Conservation (phyloP, 2,113 vertebrate genomes). For the Syngnathus typhle region DNA sequence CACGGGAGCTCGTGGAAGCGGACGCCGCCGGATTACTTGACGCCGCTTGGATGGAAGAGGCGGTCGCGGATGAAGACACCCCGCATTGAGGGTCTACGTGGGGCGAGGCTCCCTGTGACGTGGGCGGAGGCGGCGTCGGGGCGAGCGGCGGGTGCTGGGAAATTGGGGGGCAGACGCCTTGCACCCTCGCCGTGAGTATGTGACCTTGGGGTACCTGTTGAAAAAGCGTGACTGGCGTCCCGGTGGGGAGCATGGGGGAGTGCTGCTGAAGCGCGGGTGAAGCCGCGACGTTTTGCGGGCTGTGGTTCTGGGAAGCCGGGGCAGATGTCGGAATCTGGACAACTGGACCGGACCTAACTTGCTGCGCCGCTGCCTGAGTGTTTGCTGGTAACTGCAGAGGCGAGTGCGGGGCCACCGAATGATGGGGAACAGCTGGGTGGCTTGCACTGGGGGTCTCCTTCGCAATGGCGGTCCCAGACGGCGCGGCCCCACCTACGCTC, state of each 20-base stretch:
- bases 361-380: constrained; percentile 72
- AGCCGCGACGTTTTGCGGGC: constrained; percentile 67
- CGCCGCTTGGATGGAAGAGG: constrained; percentile 79
- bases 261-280: constrained; percentile 71
- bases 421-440: constrained; percentile 79
- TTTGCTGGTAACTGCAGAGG: constrained; percentile 40
- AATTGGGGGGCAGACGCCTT: constrained; percentile 82
- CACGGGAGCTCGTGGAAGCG: constrained; percentile 81
- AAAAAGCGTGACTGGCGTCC: constrained; percentile 88
- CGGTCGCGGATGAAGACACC: constrained; percentile 70
- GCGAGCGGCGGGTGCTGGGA: constrained; percentile 79
- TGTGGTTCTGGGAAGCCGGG: constrained; percentile 77
- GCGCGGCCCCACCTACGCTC: constrained; percentile 76
- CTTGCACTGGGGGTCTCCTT: constrained; percentile 78
- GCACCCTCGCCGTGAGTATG: constrained; percentile 85
- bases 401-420: constrained; percentile 68
- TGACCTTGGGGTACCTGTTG: constrained; percentile 92
- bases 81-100: constrained; percentile 82
- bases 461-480: constrained; percentile 81
- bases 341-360: constrained; percentile 76
- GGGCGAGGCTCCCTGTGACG: constrained; percentile 71
- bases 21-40: constrained; percentile 79
- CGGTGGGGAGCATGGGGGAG: constrained; percentile 80
- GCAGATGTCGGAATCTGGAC: constrained; percentile 78
- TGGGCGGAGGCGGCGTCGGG: constrained; percentile 73